Base-by-base conservation (phyloP, 2,113 vertebrate species). In the Chaetodon trifascialis region DNA sequence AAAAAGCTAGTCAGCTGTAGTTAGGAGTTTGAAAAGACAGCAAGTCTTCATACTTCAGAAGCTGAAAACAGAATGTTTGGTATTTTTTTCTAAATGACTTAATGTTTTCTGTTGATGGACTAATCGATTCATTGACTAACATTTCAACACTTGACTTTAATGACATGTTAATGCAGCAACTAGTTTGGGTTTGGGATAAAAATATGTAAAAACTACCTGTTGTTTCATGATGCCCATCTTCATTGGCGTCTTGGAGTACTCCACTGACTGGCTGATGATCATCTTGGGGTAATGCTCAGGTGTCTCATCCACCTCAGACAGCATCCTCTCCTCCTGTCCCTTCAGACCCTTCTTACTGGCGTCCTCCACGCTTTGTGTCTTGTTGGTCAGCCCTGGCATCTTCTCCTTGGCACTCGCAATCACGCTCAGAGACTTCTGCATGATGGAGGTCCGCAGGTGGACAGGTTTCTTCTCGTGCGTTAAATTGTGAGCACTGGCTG, bases 181-280 rank as follows among this genome's bases (percentile, higher is more conserved):
- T 11, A 15, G 14, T 56, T 21, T 42, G 36, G 19, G 42, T 54
- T 52, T 56, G 46, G 4, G 42, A 63, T 3, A 21, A 15, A 36
- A 63, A 19, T 36, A 15, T 23, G 19, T 14, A 3, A n/a, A 56
- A 23, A 36, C 44, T 74, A 94, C 94, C 93, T 98, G 97, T n/a
- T 97, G 98, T 80, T 99, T 99, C 96, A 99, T 99, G 91, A 99
- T 99, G 82, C 98, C 97, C 91, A 95, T 95, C 94, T 98, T 99
- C 90, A 96, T 93, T 34, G 94, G 91, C 0, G 93, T 93, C 95
- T 97, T 99, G 84, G 93, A 96, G 86, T 96, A 93, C 87, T 99
- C 98, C 86, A 98, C 98, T 6, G 94, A 93, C 6, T 95, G 96
- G 86, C 90, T 96, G 82, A 94, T 88, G 85, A 96, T 96, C 92